Evolutionary conservation across 2,797 vertebrate genomes (phyloP), one percentile per base, ranked within the genome.

Genomic region (Neostethus bicornis): DNA sequence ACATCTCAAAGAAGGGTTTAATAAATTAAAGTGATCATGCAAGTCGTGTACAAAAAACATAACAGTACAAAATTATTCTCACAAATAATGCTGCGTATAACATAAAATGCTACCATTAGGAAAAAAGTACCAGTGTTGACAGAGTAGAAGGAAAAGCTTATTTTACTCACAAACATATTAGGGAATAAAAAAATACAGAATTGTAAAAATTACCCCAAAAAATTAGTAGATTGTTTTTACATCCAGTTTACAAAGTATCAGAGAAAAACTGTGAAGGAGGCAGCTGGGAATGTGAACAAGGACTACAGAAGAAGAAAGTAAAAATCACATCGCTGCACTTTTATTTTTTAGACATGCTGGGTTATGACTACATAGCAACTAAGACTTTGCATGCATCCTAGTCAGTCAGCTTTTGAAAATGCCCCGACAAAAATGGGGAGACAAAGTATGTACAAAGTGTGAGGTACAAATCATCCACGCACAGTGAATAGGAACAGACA

Each of bases 11-110:
- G 89, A 81, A 92, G 91, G 87, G 90, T 96, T 98, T 98, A 98
- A 98, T 98, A 97, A 97, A 96, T 98, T 96, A 99, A 96, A 91
- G 85, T 87, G 85, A 87, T 91, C 95, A 96, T 97, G 96, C 95
- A 92, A 89, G 88, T 91, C 91, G 92, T 84, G 81, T 90, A 92
- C 82, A 92, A 91, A 91, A n/a, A 89, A 78, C 80, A 87, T 90
- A 90, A 95, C 91, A 93, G 85, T 83, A 90, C 92, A 91, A 94
- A 88, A 92, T 75, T 65, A 66, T 85, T 81, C 53, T 68, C 88
- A 92, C 85, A 89, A 89, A 91, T 69, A 84, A 90, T 90, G 85
- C 87, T 90, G 80, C 73, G 90, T 85, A 66, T 54, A 92, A 90
- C 90, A 91, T 90, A 91, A 76, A 86, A 87, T 85, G 81, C 90